Evolutionary conservation across 2,797 vertebrate species (phyloP).

Genomic region (Ciconia nigra): DNA sequence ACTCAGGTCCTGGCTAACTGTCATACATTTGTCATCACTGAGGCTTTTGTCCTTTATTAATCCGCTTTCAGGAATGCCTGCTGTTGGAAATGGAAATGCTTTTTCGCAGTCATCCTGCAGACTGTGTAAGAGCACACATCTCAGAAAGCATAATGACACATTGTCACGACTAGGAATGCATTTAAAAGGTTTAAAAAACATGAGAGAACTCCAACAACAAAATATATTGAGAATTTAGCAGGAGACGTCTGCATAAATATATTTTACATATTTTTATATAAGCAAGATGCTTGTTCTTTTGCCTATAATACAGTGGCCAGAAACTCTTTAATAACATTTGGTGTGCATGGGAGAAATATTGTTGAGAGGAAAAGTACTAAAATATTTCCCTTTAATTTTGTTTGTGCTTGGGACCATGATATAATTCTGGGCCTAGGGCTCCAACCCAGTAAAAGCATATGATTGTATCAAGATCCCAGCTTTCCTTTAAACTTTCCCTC

Average conservation of each 20-base stretch:
- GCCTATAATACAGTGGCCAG: neutral
- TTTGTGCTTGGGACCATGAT: neutral
- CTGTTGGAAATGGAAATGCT: conserved; percentile 37
- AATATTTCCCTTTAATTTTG: conserved; percentile 34
- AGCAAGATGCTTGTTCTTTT: neutral
- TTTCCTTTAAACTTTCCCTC: conserved; percentile 20
- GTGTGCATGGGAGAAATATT: neutral
- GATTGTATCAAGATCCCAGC: conserved; percentile 1
- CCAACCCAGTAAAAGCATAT: neutral
- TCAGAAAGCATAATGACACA: conserved; percentile 15
- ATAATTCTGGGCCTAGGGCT: conserved; percentile 9
- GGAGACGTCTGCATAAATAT: neutral
- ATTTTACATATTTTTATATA: neutral
- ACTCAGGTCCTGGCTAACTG: conserved; percentile 32
- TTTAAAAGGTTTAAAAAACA: conserved; percentile 19
- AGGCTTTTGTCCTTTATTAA: conserved; percentile 52
- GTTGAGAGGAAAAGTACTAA: neutral
- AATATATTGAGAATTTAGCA: neutral
- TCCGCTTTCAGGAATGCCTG: conserved; percentile 37
- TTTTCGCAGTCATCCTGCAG: conserved; percentile 30
- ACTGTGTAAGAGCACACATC: neutral
- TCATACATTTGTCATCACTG: conserved; percentile 50
- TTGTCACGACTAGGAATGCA: neutral
- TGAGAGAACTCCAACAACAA: neutral
- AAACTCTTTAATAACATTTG: neutral